A percentile compares a stretch with the other conserved stretches of the same genome.
Evolutionary conservation across 2,888 invertebrate genomes (phyloP).

Genomic region (Liodrosophila aerea): DNA sequence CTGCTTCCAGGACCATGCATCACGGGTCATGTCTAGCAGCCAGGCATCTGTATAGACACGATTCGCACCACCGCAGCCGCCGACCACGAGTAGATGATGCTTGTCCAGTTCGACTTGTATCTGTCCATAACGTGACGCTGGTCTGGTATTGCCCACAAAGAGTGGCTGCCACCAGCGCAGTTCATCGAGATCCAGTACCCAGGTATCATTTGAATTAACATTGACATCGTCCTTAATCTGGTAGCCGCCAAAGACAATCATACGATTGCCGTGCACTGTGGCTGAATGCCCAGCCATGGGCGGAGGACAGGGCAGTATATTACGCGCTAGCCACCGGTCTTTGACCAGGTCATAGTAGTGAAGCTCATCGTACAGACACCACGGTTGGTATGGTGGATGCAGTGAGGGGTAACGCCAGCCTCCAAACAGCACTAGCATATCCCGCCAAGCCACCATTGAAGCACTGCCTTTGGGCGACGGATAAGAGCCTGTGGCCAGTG

Average conservation of each 20-base stretch:
- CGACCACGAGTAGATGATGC: conserved; percentile 90
- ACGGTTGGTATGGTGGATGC: conserved; percentile 91
- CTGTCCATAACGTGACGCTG: conserved; percentile 94
- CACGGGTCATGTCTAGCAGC: conserved; percentile 90
- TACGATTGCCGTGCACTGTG: conserved; percentile 90
- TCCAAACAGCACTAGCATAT: conserved; percentile 93
- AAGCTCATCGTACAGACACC: conserved; percentile 95
- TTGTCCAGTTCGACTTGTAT: conserved; percentile 93
- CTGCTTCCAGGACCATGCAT: conserved; percentile 89
- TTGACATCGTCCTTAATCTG: conserved; percentile 83
- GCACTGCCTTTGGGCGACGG: conserved; percentile 98
- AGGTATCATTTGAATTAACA: conserved; percentile 90
- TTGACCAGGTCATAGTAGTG: conserved; percentile 92
- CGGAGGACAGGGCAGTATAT: conserved; percentile 74
- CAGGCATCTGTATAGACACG: conserved; percentile 95
- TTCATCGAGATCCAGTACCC: conserved; percentile 91
- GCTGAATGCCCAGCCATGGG: conserved; percentile 95
- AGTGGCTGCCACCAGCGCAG: conserved; percentile 90
- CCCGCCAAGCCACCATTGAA: conserved; percentile 93
- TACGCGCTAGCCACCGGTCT: conserved; percentile 88
- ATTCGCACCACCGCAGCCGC: conserved; percentile 94
- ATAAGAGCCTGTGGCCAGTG: conserved; percentile 89
- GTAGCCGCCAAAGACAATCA: conserved; percentile 92
- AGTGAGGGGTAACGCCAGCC: conserved; percentile 97
- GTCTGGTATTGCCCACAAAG: conserved; percentile 85